These are phyloP conservation scores for Alethe castanea DNA, from an alignment of 2,113 vertebrate genomes.

Conservation along the genomic window DNA sequence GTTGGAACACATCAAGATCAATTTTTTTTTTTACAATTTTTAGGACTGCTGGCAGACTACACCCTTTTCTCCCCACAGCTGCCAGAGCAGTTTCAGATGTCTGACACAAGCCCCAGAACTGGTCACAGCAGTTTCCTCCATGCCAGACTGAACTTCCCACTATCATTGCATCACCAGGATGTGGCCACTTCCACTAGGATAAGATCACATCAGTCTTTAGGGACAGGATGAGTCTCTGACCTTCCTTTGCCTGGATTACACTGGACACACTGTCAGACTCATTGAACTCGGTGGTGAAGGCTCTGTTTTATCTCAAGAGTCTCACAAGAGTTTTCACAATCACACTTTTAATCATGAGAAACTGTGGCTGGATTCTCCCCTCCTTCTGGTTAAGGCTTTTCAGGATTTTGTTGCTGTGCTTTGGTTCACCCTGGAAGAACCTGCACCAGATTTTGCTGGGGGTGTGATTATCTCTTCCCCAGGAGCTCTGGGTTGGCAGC, in stretches of 20 bases:
- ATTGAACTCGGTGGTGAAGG: not conserved
- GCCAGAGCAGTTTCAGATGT: not conserved
- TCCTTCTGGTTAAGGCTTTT: not conserved
- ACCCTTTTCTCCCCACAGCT: not conserved
- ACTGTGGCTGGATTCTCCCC: not conserved
- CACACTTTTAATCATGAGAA: not conserved
- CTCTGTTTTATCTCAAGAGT: not conserved
- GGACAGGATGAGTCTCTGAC: not conserved
- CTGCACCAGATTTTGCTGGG: not conserved
- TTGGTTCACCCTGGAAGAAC: not conserved
- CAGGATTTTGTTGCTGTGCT: not conserved
- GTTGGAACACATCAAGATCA: conserved; percentile 47
- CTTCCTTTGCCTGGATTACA: not conserved
- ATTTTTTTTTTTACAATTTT: conserved; percentile 3
- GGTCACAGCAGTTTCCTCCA: not conserved
- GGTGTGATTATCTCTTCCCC: not conserved
- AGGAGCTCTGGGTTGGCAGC: not conserved
- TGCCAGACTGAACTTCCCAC: not conserved
- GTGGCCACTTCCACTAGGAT: not conserved
- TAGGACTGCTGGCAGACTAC: conserved; percentile 9
- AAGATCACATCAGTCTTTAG: not conserved
- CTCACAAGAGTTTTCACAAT: not conserved
- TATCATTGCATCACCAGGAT: not conserved
- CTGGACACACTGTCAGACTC: not conserved
- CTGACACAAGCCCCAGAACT: not conserved